Conservation (phyloP, 2,113 vertebrate species). For the Macrotis lagotis region DNA sequence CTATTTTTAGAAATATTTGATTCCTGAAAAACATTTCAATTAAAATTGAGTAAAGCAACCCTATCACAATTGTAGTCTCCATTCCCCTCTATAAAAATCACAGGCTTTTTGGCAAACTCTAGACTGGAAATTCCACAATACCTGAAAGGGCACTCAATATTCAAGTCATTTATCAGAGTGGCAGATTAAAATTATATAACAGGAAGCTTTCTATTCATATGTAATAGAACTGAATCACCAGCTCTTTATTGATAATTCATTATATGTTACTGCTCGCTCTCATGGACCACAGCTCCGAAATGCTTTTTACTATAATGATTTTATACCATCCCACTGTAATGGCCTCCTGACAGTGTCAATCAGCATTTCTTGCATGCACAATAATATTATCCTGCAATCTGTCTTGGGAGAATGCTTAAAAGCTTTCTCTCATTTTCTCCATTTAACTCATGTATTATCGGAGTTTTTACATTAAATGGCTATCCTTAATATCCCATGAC, state of each 20-base stretch:
- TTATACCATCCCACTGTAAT: conserved; percentile 83
- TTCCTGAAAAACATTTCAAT: neutral
- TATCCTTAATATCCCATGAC: conserved; percentile 88
- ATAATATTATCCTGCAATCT: conserved; percentile 86
- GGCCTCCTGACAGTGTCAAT: conserved; percentile 84
- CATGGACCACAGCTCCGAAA: conserved; percentile 76
- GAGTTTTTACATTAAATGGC: conserved; percentile 91
- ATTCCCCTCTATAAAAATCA: neutral
- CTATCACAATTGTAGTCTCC: neutral
- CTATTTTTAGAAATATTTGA: neutral
- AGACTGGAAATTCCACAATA: conserved; percentile 71
- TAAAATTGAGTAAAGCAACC: neutral
- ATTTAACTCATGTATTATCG: conserved; percentile 90
- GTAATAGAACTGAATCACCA: conserved; percentile 83
- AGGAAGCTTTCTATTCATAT: conserved; percentile 85
- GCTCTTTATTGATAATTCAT: conserved; percentile 88
- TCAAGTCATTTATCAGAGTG: conserved; percentile 79
- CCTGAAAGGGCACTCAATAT: conserved; percentile 77
- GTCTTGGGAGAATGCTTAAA: conserved; percentile 89
- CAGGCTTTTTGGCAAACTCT: conserved; percentile 37
- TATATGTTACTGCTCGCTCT: conserved; percentile 79
- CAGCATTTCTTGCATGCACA: conserved; percentile 79
- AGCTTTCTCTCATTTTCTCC: conserved; percentile 89
- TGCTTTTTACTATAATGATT: conserved; percentile 87
- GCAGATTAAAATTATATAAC: conserved; percentile 82